Evolutionary conservation across 2,113 vertebrate genomes (phyloP).

Genomic region (Ovis canadensis): DNA sequence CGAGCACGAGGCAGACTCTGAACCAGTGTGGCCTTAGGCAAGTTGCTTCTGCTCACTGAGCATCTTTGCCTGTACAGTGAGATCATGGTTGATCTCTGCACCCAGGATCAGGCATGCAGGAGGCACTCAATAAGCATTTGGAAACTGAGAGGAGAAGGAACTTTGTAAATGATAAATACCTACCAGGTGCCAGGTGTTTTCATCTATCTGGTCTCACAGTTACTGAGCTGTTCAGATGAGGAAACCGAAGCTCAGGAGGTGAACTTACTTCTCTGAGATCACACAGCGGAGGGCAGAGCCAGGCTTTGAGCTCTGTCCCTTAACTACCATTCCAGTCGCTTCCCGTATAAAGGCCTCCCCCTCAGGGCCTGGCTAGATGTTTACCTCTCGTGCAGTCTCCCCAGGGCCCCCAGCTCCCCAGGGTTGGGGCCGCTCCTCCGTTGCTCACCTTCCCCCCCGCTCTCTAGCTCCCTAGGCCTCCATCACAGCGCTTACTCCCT

Average conservation of each 20-base stretch:
- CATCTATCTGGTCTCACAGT: background rate
- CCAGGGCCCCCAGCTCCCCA: background rate
- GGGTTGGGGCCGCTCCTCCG: background rate
- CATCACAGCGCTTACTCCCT: background rate
- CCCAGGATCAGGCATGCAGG: fast-evolving
- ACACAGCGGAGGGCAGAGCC: background rate
- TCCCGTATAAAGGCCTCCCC: background rate
- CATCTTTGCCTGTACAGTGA: background rate
- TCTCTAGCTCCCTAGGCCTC: background rate
- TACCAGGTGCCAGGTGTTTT: background rate
- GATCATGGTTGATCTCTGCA: fast-evolving
- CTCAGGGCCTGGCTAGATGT: background rate
- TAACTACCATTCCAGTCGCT: background rate
- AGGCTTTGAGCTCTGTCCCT: background rate
- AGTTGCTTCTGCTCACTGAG: background rate
- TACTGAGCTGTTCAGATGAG: background rate
- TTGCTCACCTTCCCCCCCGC: fast-evolving
- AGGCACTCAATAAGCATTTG: fast-evolving
- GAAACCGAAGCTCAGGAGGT: background rate
- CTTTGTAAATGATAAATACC: fast-evolving
- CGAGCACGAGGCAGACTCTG: no score
- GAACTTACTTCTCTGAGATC: background rate
- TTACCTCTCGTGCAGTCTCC: background rate
- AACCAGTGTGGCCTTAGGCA: background rate
- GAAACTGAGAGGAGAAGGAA: background rate